Base-by-base conservation (phyloP, 2,113 vertebrate species). In the Mus spicilegus region DNA sequence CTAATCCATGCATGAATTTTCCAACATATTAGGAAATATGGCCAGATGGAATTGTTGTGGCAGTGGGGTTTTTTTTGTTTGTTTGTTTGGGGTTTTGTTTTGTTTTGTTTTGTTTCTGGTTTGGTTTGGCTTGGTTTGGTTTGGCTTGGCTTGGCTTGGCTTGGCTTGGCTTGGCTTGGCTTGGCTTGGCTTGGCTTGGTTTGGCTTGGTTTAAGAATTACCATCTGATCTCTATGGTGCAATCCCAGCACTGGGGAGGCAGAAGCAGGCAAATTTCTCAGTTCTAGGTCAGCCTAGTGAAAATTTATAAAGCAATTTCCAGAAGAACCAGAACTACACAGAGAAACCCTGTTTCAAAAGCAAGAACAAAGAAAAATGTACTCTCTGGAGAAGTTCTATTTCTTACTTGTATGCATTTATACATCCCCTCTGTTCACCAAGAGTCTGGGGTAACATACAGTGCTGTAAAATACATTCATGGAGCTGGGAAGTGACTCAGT, bases 1-100 rank as follows among this genome's bases (percentile, higher is more conserved):
- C 54, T 84, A 42, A 70, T n/a, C 46, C 24, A 85, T 78, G n/a
- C 19, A 20, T 77, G 61, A 72, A 67, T 70, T 63, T 92, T 90
- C 89, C 72, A 89, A 17, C 11, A 54, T 30, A 92, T 88, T 61
- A 93, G n/a, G 7, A 93, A 95, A 90, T 90, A 65, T 87, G 93
- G 63, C 24, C 65, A 63, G 69, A 89, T 67, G 22, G 46, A 72
- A 84, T 11, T 9, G 16, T n/a, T 78, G 42, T 51, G 26, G 13
- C 17, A 9, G n/a, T 77, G 80, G 49, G 49, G 49, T 49, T 49
- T 26, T 85, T 39, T 8, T n/a, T n/a, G 36, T n/a, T 70, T 70
- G 14, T 6, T 70, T n/a, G 69, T 72, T 72, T 65, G 24, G 63
- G 70, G 19, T 72, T n/a, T 8, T 70, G 33, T 70, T n/a, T 67